These are phyloP conservation scores for Fragum fragum DNA, from an alignment of 2,888 invertebrate species.

Conservation along the genomic window DNA sequence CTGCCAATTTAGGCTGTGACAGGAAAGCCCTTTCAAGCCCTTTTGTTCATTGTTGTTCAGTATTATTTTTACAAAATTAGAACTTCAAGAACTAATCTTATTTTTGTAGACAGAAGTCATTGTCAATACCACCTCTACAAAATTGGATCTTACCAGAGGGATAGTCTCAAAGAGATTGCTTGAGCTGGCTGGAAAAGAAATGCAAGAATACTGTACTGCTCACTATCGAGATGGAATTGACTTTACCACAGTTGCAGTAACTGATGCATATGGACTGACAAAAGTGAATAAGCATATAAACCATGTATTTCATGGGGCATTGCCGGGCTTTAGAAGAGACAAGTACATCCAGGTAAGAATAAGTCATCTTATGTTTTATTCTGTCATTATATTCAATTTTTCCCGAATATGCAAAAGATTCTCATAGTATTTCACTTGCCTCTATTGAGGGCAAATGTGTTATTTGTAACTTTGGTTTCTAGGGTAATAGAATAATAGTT, in stretches of 20 bases:
- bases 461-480: no score
- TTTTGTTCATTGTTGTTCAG: no score
- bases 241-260: constrained; percentile 1
- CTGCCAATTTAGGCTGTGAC: no score
- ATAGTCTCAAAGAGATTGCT: not conserved
- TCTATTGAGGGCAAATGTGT: no score
- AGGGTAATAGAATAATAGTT: no score
- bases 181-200: not conserved
- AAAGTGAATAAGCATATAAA: not conserved
- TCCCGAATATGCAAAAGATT: no score
- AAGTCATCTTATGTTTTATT: no score
- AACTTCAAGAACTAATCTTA: no score
- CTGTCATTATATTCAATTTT: no score
- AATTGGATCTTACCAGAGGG: not conserved
- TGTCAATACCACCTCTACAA: constrained; percentile 2
- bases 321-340: not conserved
- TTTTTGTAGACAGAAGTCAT: constrained; percentile 6
- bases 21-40: no score
- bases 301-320: constrained; percentile 12
- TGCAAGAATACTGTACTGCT: not conserved
- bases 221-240: constrained; percentile 4
- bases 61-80: no score
- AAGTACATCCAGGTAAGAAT: not conserved
- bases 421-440: no score
- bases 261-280: not conserved